phyloP scores from a whole-genome alignment of 2,888 invertebrate species.

The Slavum lentiscoides region DNA sequence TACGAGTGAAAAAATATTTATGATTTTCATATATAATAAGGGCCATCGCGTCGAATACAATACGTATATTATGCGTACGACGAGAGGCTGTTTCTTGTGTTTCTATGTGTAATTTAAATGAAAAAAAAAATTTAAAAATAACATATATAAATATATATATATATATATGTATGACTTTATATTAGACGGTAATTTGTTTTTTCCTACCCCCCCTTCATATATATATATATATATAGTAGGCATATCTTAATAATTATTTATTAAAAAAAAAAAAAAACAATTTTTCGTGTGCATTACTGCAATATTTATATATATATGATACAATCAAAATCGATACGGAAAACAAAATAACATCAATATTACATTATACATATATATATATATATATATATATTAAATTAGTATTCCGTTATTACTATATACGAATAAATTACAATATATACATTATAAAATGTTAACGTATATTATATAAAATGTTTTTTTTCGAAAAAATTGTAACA shows the following conservation, averaged over 20 bases:
- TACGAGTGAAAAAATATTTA: too few relatives aligned
- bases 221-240: too few relatives aligned
- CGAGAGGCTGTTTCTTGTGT: too few relatives aligned
- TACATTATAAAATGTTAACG: neutral
- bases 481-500: constrained; percentile 18
- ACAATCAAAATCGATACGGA: neutral
- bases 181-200: constrained; percentile 20
- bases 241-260: too few relatives aligned
- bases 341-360: neutral
- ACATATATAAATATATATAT: too few relatives aligned
- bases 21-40: too few relatives aligned
- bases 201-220: neutral
- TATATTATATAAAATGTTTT: neutral
- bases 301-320: neutral
- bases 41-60: too few relatives aligned
- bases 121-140: neutral
- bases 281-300: neutral
- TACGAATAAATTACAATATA: neutral
- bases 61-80: too few relatives aligned
- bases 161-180: neutral
- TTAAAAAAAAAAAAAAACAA: too few relatives aligned
- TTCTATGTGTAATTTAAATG: neutral
- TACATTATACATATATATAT: neutral
- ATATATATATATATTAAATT: neutral
- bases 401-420: neutral